Base-by-base conservation (phyloP, 2,113 vertebrate species). In the Himantopus leucocephalus region DNA sequence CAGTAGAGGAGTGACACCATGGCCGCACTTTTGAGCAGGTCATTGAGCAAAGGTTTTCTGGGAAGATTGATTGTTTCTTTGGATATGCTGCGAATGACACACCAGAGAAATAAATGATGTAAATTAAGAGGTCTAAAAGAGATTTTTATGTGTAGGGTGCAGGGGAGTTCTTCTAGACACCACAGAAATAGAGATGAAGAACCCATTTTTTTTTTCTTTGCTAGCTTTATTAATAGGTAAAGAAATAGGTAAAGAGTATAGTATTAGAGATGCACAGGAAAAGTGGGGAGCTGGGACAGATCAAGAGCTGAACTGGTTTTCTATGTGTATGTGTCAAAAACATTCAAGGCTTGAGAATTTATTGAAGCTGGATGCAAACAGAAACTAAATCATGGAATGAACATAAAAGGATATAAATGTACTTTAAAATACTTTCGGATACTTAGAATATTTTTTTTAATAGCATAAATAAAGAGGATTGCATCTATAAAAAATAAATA, bases 21-120 rank as follows among this genome's bases (percentile, higher is more conserved):
- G 41, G 45, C 9, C 16, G 23, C 18, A 10, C 37, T 89, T 70
- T 18, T 58, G 58, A 77, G 39, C 0, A 0, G 70, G 59, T 48
- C 55, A 24, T 14, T 93, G 63, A 59, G 18, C 18, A 77, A 66
- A 66, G 78, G 10, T 63, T 87, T 91, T 84, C 20, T n/a, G 70
- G 32, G 55, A 90, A 74, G 56, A 34, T 9, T 29, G 21, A 2
- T 82, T 60, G 8, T 93, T 95, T 80, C 26, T 14, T 43, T 80
- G 52, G 20, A 22, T 67, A 9, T 71, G 16, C 26, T 71, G 23
- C 3, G 5, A 88, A 64, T 83, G 67, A 52, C 47, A 59, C 9
- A 45, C 24, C 10, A 90, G 47, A 67, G 47, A 73, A 85, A 55
- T 24, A 62, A 90, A 29, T 41, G 1, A n/a, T 83, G 45, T 10